Evolutionary conservation across 1,140 invertebrate species (phyloP).

Genomic region (Macrobrachium rosenbergii): DNA sequence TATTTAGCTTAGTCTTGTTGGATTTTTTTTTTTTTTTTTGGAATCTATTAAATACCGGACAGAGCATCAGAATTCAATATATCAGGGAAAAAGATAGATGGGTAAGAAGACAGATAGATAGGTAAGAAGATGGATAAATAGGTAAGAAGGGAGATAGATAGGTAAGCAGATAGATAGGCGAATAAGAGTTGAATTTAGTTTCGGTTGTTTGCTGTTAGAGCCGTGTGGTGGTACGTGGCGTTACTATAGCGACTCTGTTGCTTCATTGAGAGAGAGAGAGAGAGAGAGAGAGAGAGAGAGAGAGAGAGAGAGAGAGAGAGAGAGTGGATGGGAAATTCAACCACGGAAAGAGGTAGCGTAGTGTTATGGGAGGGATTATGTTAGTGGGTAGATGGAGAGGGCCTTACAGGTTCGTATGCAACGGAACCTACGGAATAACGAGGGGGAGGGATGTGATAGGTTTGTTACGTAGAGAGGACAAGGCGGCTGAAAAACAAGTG

Average conservation of each 20-base stretch:
- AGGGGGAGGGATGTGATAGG: too few relatives aligned
- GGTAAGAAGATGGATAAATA: neutral
- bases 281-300: slow-evolving; percentile 9
- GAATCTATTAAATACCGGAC: too few relatives aligned
- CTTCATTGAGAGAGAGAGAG: slow-evolving; percentile 4
- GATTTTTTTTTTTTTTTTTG: too few relatives aligned
- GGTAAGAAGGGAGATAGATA: slow-evolving; percentile 4
- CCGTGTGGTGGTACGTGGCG: slow-evolving; percentile 20
- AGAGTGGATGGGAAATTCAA: neutral
- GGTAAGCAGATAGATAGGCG: neutral
- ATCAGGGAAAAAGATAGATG: neutral
- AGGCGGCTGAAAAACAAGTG: too few relatives aligned
- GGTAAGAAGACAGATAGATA: slow-evolving; percentile 15
- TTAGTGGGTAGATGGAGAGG: too few relatives aligned
- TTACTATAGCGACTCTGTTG: slow-evolving; percentile 39
- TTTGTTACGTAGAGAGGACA: too few relatives aligned
- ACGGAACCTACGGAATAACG: too few relatives aligned
- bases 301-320: neutral
- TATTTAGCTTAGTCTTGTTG: too few relatives aligned
- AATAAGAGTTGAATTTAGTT: neutral
- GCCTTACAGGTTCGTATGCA: too few relatives aligned
- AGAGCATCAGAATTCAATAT: neutral
- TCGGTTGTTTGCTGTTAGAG: neutral
- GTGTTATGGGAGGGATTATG: too few relatives aligned
- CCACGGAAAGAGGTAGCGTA: neutral